Conservation (phyloP, 2,113 vertebrate genomes). For the Bubo blakistoni region DNA sequence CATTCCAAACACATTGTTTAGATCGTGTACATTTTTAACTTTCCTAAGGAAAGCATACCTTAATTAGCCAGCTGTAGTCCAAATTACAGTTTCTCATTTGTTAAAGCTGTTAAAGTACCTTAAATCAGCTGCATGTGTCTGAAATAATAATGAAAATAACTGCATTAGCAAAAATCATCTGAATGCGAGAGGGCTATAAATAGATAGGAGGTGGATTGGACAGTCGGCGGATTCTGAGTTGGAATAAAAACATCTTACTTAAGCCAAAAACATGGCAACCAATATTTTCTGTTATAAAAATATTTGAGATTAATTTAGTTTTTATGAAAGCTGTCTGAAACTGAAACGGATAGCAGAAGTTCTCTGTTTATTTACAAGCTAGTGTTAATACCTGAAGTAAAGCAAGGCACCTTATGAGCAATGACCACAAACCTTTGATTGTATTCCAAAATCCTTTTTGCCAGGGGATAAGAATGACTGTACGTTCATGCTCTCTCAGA, state of each 20-base stretch:
- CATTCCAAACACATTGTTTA: slow-evolving; percentile 45
- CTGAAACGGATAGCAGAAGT: slow-evolving; percentile 46
- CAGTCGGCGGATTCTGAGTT: slow-evolving; percentile 67
- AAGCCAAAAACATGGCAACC: slow-evolving; percentile 76
- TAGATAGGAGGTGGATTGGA: slow-evolving; percentile 72
- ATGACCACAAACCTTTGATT: not conserved
- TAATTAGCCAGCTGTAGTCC: slow-evolving; percentile 59
- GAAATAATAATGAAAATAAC: slow-evolving; percentile 64
- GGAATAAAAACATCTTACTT: slow-evolving; percentile 69
- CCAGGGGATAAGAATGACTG: not conserved
- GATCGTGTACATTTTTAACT: slow-evolving; percentile 29
- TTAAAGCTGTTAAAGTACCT: slow-evolving; percentile 62
- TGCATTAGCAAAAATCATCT: slow-evolving; percentile 42
- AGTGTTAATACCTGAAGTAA: slow-evolving; percentile 39
- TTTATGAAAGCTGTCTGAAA: slow-evolving; percentile 71
- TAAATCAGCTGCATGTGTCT: slow-evolving; percentile 51
- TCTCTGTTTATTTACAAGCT: slow-evolving; percentile 54
- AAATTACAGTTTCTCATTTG: slow-evolving; percentile 60
- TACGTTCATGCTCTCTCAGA: not conserved
- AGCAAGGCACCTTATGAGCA: not conserved
- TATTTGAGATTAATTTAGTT: slow-evolving; percentile 69
- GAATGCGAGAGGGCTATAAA: slow-evolving; percentile 67
- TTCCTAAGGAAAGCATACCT: slow-evolving; percentile 51
- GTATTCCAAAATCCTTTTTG: not conserved
- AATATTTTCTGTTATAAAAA: slow-evolving; percentile 76